Conservation (phyloP, 2,888 invertebrate species). For the Pristionchus entomophagus region DNA sequence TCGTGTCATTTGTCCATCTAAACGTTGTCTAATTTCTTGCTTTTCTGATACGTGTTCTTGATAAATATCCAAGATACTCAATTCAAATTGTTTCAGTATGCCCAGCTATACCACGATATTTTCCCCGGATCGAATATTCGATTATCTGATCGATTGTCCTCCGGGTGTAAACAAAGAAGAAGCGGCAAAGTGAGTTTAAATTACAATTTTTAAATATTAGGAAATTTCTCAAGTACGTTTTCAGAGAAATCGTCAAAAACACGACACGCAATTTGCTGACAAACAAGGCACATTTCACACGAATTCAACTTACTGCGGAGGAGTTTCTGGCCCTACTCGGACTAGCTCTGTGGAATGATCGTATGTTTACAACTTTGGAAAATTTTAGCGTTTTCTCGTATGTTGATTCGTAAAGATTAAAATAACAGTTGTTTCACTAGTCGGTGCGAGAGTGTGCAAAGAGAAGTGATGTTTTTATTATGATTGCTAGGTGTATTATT, state of each 20-base stretch:
- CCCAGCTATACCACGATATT: not conserved
- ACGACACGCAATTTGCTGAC: not conserved
- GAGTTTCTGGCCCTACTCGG: not conserved
- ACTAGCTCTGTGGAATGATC: not conserved
- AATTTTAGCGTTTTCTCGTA: too few species aligned
- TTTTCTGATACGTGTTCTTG: too few species aligned
- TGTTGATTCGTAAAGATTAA: too few species aligned
- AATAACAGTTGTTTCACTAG: too few species aligned
- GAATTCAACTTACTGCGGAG: not conserved
- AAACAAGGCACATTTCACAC: not conserved
- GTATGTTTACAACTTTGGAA: not conserved
- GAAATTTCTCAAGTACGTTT: too few species aligned
- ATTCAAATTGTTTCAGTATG: not conserved
- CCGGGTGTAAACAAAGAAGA: not conserved
- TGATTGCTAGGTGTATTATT: too few species aligned
- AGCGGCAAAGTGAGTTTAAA: not conserved
- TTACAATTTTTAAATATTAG: too few species aligned
- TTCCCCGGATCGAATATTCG: not conserved
- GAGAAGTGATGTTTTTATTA: too few species aligned
- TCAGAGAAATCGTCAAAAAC: not conserved
- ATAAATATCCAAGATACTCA: too few species aligned
- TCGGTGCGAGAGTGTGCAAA: too few species aligned
- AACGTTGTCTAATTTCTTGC: too few species aligned
- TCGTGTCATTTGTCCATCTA: too few species aligned
- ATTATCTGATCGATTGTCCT: not conserved